Conservation (phyloP, 2,113 vertebrate species). For the Scolopax mira region DNA sequence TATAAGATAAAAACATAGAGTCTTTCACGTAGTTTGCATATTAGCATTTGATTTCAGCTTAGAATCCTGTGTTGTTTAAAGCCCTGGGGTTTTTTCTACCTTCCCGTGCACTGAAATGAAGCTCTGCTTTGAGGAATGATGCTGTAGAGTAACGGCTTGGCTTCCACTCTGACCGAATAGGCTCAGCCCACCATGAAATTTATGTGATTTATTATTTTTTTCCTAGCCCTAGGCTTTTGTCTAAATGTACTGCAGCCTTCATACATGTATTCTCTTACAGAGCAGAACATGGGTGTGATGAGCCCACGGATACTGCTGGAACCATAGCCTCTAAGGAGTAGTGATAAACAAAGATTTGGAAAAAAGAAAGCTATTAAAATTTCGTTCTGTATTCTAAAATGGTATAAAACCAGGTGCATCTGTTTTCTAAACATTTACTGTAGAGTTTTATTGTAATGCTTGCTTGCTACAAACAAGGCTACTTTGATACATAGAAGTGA, state of each 20-base stretch:
- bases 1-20: background rate
- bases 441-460: background rate
- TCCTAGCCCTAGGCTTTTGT: background rate
- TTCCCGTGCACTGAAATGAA: background rate
- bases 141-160: background rate
- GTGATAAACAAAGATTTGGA: background rate
- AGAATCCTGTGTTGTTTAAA: background rate
- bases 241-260: background rate
- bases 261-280: fast-evolving
- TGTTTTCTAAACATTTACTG: background rate
- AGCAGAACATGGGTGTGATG: background rate
- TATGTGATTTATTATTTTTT: background rate
- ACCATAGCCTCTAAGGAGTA: background rate
- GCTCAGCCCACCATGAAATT: background rate
- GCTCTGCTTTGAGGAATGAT: background rate
- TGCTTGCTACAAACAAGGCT: background rate
- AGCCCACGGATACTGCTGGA: background rate
- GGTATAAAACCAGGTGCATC: background rate
- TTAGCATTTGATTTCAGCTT: background rate
- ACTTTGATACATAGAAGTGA: background rate
- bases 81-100: background rate
- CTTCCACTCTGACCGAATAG: background rate
- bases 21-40: background rate
- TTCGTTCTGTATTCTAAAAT: background rate
- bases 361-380: background rate